Evolutionary conservation across 2,888 invertebrate genomes (phyloP).

Genomic region (Laspeyria flexula): DNA sequence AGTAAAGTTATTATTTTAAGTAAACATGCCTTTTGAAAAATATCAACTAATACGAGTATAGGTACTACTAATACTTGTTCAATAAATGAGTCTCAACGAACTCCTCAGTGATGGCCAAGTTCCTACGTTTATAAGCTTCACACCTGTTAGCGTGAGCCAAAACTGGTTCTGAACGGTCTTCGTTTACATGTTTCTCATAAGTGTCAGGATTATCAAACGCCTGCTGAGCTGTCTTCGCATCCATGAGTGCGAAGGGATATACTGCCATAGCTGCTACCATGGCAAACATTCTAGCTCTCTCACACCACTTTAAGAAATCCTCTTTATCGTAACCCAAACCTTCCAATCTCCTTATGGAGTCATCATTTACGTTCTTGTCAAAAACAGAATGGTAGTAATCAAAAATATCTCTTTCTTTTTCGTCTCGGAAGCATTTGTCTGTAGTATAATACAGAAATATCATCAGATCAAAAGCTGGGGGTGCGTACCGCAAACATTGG

Average conservation of each 20-base stretch:
- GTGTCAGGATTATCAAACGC: slow-evolving; percentile 55
- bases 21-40: too few relatives aligned
- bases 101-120: slow-evolving; percentile 60
- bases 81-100: slow-evolving; percentile 57
- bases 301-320: slow-evolving; percentile 50
- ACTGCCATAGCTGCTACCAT: slow-evolving; percentile 43
- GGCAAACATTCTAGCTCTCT: slow-evolving; percentile 52
- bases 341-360: slow-evolving; percentile 49
- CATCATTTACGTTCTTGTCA: slow-evolving; percentile 44
- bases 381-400: slow-evolving; percentile 61
- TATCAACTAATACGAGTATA: too few relatives aligned
- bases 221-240: slow-evolving; percentile 45
- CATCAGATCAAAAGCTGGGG: slow-evolving; percentile 72
- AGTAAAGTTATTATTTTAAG: too few relatives aligned
- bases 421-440: slow-evolving; percentile 55
- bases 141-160: slow-evolving; percentile 43
- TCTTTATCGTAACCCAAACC: slow-evolving; percentile 50
- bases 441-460: slow-evolving; percentile 64
- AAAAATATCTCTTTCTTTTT: slow-evolving; percentile 53
- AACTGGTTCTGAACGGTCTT: slow-evolving; percentile 53
- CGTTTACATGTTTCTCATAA: slow-evolving; percentile 36
- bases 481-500: slow-evolving; percentile 69
- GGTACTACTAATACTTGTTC: too few relatives aligned
- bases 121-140: slow-evolving; percentile 46
- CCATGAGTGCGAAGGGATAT: slow-evolving; percentile 52